Evolutionary conservation across 30 jellyfish, hydroid and myxozoan genomes (phyloP).

Genomic region (Catostylus mosaicus): DNA sequence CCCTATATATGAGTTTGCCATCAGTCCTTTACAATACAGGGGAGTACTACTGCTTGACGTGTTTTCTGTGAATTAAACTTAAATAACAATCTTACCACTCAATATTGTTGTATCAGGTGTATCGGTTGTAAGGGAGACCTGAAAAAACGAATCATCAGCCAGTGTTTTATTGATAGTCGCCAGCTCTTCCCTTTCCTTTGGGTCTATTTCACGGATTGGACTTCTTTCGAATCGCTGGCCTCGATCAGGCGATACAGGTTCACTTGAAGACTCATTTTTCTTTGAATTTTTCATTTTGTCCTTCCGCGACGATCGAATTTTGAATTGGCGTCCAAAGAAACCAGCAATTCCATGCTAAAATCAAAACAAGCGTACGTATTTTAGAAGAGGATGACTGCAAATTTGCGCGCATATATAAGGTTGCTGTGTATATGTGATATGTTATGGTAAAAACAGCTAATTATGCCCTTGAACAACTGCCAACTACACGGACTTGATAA

Average conservation of each 20-base stretch:
- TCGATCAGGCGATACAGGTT: conserved; percentile 56
- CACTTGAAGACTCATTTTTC: conserved; percentile 43
- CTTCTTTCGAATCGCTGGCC: conserved; percentile 3
- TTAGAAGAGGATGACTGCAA: too few relatives aligned
- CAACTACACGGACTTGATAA: too few relatives aligned
- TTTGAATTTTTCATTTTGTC: conserved; percentile 27
- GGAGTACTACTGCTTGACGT: too few relatives aligned
- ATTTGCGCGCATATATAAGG: too few relatives aligned
- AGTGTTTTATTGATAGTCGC: conserved; percentile 35
- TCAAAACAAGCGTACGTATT: neutral
- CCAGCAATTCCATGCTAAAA: conserved; percentile 35
- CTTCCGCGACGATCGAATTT: conserved; percentile 54
- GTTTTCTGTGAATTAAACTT: too few relatives aligned
- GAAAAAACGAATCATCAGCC: conserved; percentile 73
- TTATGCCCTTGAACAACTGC: too few relatives aligned
- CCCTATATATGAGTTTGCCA: too few relatives aligned
- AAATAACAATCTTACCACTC: conserved; percentile 37
- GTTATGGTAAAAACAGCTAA: too few relatives aligned
- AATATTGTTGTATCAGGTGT: conserved; percentile 1
- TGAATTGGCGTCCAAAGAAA: conserved; percentile 40
- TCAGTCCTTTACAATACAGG: too few relatives aligned
- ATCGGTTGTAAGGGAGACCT: conserved; percentile 40
- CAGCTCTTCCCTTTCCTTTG: conserved; percentile 43
- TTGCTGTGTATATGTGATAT: too few relatives aligned
- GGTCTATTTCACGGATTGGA: conserved; percentile 13